These are phyloP conservation scores for Amazona vittata DNA, from an alignment of 2,113 vertebrate genomes.

Conservation along the genomic window DNA sequence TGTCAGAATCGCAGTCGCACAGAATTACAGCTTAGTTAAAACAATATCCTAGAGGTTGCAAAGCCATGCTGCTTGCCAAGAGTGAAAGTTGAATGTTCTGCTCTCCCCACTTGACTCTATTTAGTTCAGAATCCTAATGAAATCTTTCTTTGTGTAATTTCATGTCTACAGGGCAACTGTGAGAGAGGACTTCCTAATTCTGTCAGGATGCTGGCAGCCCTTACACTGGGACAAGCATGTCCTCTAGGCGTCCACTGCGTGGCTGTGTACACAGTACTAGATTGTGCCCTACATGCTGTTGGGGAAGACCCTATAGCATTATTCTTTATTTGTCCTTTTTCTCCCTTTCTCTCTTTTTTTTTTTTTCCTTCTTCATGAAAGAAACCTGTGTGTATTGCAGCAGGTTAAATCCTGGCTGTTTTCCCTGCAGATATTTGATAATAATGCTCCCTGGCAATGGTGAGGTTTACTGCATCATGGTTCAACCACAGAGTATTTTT, in stretches of 20 bases:
- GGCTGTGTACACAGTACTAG: not conserved
- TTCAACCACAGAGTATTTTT: not conserved
- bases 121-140: constrained; percentile 65
- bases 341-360: not conserved
- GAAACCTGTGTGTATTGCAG: not conserved
- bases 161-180: constrained; percentile 58
- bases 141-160: constrained; percentile 68
- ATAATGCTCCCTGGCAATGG: not conserved
- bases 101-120: constrained; percentile 61
- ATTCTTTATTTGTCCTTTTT: not conserved
- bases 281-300: not conserved
- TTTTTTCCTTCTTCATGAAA: not conserved
- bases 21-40: constrained; percentile 58
- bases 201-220: constrained; percentile 60
- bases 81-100: constrained; percentile 64
- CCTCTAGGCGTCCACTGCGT: not conserved
- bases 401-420: not conserved
- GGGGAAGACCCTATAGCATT: not conserved
- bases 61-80: constrained; percentile 45
- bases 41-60: constrained; percentile 64
- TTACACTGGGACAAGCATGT: not conserved
- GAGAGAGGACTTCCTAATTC: constrained; percentile 67
- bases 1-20: not conserved
- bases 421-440: not conserved
- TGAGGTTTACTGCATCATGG: not conserved